Percentiles rank a stretch among this genome's conserved stretches.
These are phyloP conservation scores for Cisticola juncidis DNA, from an alignment of 2,113 vertebrate genomes.

Conservation along the genomic window DNA sequence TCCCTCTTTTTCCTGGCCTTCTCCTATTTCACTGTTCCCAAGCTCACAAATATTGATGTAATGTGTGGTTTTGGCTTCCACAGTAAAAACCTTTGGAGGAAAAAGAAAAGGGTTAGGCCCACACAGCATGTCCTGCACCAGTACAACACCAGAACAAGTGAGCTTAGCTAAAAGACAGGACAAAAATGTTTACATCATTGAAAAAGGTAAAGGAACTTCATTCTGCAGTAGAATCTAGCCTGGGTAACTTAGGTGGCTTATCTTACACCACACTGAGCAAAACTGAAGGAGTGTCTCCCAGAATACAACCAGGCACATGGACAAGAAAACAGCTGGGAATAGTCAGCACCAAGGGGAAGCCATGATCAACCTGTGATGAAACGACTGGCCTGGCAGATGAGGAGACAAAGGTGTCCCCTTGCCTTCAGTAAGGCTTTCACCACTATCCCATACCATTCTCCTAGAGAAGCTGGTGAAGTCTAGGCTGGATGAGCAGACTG, in stretches of 20 bases:
- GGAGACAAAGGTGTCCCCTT: neutral
- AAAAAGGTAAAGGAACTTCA: neutral
- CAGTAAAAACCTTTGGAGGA: neutral
- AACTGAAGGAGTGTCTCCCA: neutral
- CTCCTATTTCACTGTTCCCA: slow-evolving; percentile 25
- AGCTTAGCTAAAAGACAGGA: neutral
- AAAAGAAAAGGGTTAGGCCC: neutral
- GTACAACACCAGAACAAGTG: neutral
- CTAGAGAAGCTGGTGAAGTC: neutral
- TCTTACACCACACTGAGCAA: neutral
- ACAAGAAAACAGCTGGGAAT: neutral
- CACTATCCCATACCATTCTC: neutral
- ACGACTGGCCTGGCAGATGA: neutral
- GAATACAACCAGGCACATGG: neutral
- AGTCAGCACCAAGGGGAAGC: neutral
- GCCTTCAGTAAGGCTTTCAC: neutral
- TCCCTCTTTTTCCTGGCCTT: slow-evolving; percentile 2
- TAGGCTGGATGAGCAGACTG: neutral
- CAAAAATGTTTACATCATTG: neutral
- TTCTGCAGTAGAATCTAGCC: neutral
- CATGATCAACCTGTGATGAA: neutral
- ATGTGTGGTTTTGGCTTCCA: neutral
- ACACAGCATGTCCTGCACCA: neutral
- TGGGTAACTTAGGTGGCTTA: neutral
- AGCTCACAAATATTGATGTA: neutral